Base-by-base conservation (phyloP, 2,797 vertebrate genomes). In the Sebastes variabilis region DNA sequence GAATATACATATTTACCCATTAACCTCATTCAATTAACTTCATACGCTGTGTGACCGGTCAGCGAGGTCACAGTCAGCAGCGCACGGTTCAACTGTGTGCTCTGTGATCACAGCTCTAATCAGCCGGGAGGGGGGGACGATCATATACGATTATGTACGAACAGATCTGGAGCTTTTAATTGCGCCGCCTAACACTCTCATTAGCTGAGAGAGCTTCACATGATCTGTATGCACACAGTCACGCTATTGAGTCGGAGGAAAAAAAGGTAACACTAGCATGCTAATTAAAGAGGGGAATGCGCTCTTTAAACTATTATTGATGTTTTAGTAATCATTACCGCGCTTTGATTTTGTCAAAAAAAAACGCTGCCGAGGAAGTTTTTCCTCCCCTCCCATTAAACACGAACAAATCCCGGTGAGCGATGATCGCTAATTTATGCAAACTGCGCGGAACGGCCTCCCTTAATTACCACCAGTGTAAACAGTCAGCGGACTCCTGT, bases 371-470 rank as follows among this genome's bases (percentile, higher is more conserved):
- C 2, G 72, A 85, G 75, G 66, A 89, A 52, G 77, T 72, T 84
- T 85, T 72, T 74, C 32, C 55, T 55, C 3, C 36, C 66, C 46
- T 42, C 52, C 65, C 71, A 20, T 27, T 32, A 54, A 88, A 75
- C 29, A 32, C 1, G 8, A 65, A 73, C 79, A 80, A 88, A 82
- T 88, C 93, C 94, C 76, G 18, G 68, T 87, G 93, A 94, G 94
- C 92, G 91, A 93, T 85, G 93, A 93, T 87, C 86, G 81, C 80
- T 95, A 95, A 96, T 95, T 91, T 90, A 96, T 95, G 95, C 93
- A 94, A 94, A 93, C 93, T 89, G 56, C 80, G 25, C 27, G 2
- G 2, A 89, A 55, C 73, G 79, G 83, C 87, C 88, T 91, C 85
- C 89, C 92, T 91, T 96, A 95, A 96, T 96, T 94, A 95, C 90